These are phyloP conservation scores for Merluccius polli DNA, from an alignment of 2,797 vertebrate species.

Conservation along the genomic window DNA sequence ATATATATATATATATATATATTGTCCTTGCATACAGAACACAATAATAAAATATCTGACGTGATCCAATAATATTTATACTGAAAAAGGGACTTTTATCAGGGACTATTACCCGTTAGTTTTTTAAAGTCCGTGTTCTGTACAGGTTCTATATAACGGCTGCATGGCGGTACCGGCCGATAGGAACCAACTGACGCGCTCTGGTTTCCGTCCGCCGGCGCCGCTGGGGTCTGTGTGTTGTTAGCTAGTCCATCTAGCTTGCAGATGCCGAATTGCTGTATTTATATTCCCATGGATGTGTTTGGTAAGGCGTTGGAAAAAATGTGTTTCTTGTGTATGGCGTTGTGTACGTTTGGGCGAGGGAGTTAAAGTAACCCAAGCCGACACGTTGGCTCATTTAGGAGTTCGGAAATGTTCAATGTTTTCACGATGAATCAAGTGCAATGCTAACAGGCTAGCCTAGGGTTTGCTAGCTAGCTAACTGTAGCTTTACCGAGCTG, in stretches of 20 bases:
- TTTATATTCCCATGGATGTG: conserved; percentile 55
- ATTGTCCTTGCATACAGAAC: background rate
- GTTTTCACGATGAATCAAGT: conserved; percentile 45
- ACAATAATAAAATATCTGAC: background rate
- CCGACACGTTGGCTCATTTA: background rate
- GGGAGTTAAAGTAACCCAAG: background rate
- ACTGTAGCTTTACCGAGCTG: conserved; percentile 25
- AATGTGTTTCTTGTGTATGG: background rate
- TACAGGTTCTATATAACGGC: too few relatives aligned
- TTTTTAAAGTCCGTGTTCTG: too few relatives aligned
- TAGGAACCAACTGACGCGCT: too few relatives aligned
- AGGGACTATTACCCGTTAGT: too few relatives aligned
- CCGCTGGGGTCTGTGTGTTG: conserved; percentile 55
- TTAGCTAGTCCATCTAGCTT: conserved; percentile 63
- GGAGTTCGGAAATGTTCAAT: conserved; percentile 17
- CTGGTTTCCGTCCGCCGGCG: conserved; percentile 23
- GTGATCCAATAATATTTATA: too few relatives aligned
- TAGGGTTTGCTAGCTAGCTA: conserved; percentile 30
- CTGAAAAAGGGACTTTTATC: too few relatives aligned
- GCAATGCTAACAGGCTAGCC: conserved; percentile 38
- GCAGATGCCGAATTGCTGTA: conserved; percentile 58
- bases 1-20: too few relatives aligned
- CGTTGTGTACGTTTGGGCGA: background rate
- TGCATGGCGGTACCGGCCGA: too few relatives aligned
- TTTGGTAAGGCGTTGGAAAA: conserved; percentile 60